Conservation (phyloP, 2,888 invertebrate species). For the Cataglyphis rosenhaueri region DNA sequence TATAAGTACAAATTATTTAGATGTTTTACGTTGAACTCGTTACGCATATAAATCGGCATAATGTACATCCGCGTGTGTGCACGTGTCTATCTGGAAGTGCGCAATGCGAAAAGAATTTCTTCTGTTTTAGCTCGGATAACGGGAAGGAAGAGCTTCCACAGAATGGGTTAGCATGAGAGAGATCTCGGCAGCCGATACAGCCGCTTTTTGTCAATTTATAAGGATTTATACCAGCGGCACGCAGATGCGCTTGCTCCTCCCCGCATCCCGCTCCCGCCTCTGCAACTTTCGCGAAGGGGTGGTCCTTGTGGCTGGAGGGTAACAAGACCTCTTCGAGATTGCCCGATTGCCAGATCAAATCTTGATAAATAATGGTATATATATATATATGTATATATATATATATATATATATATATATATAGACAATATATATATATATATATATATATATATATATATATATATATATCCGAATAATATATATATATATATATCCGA, state of each 20-base stretch:
- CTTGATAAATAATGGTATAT: slow-evolving; percentile 39
- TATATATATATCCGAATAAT: too few species aligned
- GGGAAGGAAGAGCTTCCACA: slow-evolving; percentile 61
- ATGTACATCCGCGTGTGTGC: slow-evolving; percentile 39
- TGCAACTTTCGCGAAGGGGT: slow-evolving; percentile 66
- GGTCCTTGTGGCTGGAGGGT: slow-evolving; percentile 63
- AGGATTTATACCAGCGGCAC: slow-evolving; percentile 82
- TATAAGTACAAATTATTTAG: slow-evolving; percentile 11
- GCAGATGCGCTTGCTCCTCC: slow-evolving; percentile 70
- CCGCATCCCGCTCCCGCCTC: slow-evolving; percentile 38
- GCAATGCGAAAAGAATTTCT: slow-evolving; percentile 73
- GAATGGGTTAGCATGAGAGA: slow-evolving; percentile 79
- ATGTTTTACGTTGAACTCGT: not conserved
- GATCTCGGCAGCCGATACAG: slow-evolving; percentile 79
- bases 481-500: too few species aligned
- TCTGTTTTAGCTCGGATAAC: slow-evolving; percentile 78
- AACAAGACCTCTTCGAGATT: slow-evolving; percentile 39
- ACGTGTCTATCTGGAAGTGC: slow-evolving; percentile 62
- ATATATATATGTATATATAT: too few species aligned
- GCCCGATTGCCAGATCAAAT: slow-evolving; percentile 31
- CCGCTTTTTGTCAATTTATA: slow-evolving; percentile 84
- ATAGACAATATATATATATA: too few species aligned
- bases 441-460: too few species aligned
- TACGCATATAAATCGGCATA: not conserved
- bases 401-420: too few species aligned